Conservation (phyloP, 1,140 invertebrate genomes). For the Drosophila auraria region DNA sequence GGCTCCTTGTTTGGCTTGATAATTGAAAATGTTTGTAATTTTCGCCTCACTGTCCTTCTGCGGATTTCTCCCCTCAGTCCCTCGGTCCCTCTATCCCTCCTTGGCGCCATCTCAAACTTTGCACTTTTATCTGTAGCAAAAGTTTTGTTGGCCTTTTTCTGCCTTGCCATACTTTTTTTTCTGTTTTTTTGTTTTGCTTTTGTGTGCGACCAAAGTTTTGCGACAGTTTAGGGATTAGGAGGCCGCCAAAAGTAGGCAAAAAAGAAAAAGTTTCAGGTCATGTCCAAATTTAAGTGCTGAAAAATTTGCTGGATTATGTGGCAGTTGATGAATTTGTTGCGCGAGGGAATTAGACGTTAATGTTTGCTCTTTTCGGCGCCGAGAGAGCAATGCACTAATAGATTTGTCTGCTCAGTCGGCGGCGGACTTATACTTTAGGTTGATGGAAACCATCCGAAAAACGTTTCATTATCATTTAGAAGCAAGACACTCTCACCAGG, state of each 20-base stretch:
- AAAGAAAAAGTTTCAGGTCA: slow-evolving; percentile 66
- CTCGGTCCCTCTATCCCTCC: slow-evolving; percentile 1
- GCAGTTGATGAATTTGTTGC: slow-evolving; percentile 76
- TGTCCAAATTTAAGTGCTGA: slow-evolving; percentile 81
- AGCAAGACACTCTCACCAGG: neutral
- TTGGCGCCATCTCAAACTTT: slow-evolving; percentile 58
- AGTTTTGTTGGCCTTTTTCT: slow-evolving; percentile 70
- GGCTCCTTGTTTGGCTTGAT: slow-evolving; percentile 70
- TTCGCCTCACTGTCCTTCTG: slow-evolving; percentile 61
- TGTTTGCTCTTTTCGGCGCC: slow-evolving; percentile 36
- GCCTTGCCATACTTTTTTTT: neutral
- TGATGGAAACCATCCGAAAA: slow-evolving; percentile 27
- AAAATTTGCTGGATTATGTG: slow-evolving; percentile 78
- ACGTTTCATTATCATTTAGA: slow-evolving; percentile 44
- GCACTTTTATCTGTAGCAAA: slow-evolving; percentile 78
- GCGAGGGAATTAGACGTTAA: slow-evolving; percentile 70
- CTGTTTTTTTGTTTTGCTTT: slow-evolving; percentile 23
- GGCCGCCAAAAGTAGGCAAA: slow-evolving; percentile 63
- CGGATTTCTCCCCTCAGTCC: neutral
- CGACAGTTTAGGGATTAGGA: slow-evolving; percentile 81
- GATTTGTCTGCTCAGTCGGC: slow-evolving; percentile 51
- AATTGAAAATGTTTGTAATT: slow-evolving; percentile 84
- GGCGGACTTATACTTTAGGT: slow-evolving; percentile 4
- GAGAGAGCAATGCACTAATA: slow-evolving; percentile 65
- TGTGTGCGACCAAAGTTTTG: slow-evolving; percentile 67